Evolutionary conservation across 1,140 invertebrate species (phyloP).

Genomic region (Uloborus diversus): DNA sequence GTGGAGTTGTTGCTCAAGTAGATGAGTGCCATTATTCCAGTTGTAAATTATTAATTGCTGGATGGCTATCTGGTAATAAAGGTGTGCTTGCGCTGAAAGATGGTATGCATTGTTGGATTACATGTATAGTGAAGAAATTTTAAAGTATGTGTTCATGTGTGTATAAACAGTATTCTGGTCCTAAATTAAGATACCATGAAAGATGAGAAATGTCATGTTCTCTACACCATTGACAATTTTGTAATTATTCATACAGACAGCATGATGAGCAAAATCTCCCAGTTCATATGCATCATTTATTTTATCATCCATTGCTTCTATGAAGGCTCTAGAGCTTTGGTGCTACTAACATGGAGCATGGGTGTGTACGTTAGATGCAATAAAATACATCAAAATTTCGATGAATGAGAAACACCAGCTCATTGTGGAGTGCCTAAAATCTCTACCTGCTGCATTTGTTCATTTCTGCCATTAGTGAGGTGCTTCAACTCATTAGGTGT

Average conservation of each 20-base stretch:
- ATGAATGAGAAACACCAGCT: conserved; percentile 29
- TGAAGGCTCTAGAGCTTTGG: conserved; percentile 48
- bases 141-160: background rate
- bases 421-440: conserved; percentile 48
- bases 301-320: background rate
- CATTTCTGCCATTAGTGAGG: conserved; percentile 44
- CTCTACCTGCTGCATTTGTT: conserved; percentile 42
- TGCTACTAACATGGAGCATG: conserved; percentile 52
- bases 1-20: conserved; percentile 53
- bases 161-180: background rate
- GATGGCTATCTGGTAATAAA: conserved; percentile 2
- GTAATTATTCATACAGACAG: background rate
- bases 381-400: background rate
- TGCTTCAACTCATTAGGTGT: conserved; percentile 40
- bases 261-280: background rate
- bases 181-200: no score
- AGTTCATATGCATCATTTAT: background rate
- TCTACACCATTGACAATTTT: background rate
- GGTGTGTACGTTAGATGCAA: conserved; percentile 43
- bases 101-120: background rate
- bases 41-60: conserved; percentile 23
- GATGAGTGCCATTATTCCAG: conserved; percentile 43
- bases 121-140: background rate
- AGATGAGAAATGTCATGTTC: no score
- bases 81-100: conserved; percentile 2